phyloP scores from a whole-genome alignment of 2,888 invertebrate species.

The Drosophila mimetica region DNA sequence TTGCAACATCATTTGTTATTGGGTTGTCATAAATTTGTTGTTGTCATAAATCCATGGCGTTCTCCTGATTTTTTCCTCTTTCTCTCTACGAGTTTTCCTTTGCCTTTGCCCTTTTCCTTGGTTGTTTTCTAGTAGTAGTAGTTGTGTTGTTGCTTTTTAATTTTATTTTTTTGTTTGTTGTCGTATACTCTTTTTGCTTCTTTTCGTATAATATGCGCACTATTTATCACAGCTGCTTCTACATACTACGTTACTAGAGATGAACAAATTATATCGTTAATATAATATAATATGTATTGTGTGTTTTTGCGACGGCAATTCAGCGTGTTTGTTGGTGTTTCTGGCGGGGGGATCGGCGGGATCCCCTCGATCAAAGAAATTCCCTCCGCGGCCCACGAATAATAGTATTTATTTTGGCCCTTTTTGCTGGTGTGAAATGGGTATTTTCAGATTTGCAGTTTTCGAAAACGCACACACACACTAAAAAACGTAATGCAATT shows the following conservation, averaged over 20 bases:
- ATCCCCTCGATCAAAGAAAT: slow-evolving; percentile 39
- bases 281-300: slow-evolving; percentile 5
- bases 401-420: slow-evolving; percentile 7
- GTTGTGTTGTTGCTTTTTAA: slow-evolving; percentile 17
- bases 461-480: slow-evolving; percentile 8
- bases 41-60: slow-evolving; percentile 49
- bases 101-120: slow-evolving; percentile 17
- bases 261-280: slow-evolving; percentile 65
- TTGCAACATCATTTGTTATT: slow-evolving; percentile 42
- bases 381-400: slow-evolving; percentile 24
- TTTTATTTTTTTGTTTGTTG: slow-evolving; percentile 34
- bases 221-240: slow-evolving; percentile 81
- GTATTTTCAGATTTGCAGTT: neutral
- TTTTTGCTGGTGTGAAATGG: neutral
- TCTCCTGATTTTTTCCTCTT: slow-evolving; percentile 6
- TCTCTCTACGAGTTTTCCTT: slow-evolving; percentile 14
- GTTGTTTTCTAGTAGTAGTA: slow-evolving; percentile 18
- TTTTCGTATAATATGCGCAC: slow-evolving; percentile 78
- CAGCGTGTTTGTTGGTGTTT: neutral
- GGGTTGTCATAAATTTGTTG: slow-evolving; percentile 17
- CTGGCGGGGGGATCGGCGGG: slow-evolving; percentile 45
- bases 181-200: slow-evolving; percentile 72
- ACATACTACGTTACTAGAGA: slow-evolving; percentile 68
- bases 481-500: slow-evolving; percentile 17
- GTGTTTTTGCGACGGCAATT: slow-evolving; percentile 63